phyloP scores from a whole-genome alignment of 2,888 invertebrate species.

The Augiades crinisus region DNA sequence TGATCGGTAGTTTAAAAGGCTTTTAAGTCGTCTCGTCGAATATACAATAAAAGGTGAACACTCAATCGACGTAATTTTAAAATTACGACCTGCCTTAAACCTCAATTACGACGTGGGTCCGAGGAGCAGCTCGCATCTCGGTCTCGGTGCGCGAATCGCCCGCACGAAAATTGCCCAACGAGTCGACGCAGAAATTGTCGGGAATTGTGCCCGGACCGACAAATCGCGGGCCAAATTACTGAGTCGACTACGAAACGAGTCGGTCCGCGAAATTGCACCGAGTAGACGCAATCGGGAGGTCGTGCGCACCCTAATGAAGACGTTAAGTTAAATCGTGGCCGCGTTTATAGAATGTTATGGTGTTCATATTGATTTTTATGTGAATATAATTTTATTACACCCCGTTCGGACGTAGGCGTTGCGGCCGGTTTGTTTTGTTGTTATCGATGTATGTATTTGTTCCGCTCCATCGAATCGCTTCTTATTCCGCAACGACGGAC shows the following conservation, averaged over 20 bases:
- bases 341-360: constrained; percentile 61
- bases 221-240: constrained; percentile 72
- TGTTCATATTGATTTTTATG: constrained; percentile 75
- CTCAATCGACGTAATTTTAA: constrained; percentile 73
- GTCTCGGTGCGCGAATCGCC: constrained; percentile 59
- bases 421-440: constrained; percentile 36
- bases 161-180: constrained; percentile 64
- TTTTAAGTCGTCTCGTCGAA: constrained; percentile 48
- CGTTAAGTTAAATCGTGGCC: constrained; percentile 69
- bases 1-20: constrained; percentile 49
- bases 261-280: constrained; percentile 67
- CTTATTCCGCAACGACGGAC: constrained; percentile 36
- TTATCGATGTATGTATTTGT: constrained; percentile 36
- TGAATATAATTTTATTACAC: constrained; percentile 63
- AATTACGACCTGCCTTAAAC: constrained; percentile 72
- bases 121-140: constrained; percentile 51
- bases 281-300: constrained; percentile 61
- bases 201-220: constrained; percentile 60
- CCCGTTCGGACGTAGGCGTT: constrained; percentile 45
- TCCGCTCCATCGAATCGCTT: constrained; percentile 34
- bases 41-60: constrained; percentile 57
- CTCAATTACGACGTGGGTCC: constrained; percentile 61
- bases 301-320: constrained; percentile 74
- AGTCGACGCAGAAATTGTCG: constrained; percentile 65
- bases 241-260: constrained; percentile 51